phyloP scores from a whole-genome alignment of 2,797 vertebrate species.

The Mustela erminea region DNA sequence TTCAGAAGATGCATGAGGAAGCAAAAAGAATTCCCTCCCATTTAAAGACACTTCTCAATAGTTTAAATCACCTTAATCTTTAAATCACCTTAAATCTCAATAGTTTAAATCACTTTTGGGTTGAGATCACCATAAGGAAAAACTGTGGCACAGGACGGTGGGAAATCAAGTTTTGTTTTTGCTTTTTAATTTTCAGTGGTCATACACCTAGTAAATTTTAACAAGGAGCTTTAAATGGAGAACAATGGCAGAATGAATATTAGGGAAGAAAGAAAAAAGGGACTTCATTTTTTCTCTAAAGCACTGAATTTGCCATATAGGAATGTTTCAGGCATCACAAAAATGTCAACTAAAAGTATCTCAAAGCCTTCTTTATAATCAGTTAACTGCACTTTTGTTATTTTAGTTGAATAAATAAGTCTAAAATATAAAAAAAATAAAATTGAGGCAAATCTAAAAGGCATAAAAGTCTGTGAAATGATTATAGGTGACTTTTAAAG shows the following conservation, averaged over 20 bases:
- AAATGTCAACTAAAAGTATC: constrained; percentile 25
- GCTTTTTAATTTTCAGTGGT: not conserved
- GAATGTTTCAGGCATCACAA: not conserved
- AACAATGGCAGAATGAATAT: not conserved
- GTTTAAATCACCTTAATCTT: not conserved
- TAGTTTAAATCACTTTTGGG: not conserved
- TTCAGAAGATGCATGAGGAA: not conserved
- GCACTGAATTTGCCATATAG: not conserved
- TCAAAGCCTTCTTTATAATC: not conserved
- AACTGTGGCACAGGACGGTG: not conserved
- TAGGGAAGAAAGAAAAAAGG: not conserved
- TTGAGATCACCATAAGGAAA: not conserved
- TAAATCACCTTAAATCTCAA: not conserved
- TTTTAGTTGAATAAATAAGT: constrained; percentile 38
- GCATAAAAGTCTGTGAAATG: constrained; percentile 22
- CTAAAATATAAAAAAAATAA: constrained; percentile 24
- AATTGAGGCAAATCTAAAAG: constrained; percentile 32
- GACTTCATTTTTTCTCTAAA: not conserved
- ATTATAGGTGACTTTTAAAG: not conserved
- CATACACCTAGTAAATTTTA: not conserved
- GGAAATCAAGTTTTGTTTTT: not conserved
- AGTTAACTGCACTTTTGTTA: not conserved
- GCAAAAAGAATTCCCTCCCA: not conserved
- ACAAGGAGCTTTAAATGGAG: not conserved
- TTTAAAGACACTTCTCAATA: not conserved